Conservation (phyloP, 2,113 vertebrate genomes). For the Alouatta palliata region DNA sequence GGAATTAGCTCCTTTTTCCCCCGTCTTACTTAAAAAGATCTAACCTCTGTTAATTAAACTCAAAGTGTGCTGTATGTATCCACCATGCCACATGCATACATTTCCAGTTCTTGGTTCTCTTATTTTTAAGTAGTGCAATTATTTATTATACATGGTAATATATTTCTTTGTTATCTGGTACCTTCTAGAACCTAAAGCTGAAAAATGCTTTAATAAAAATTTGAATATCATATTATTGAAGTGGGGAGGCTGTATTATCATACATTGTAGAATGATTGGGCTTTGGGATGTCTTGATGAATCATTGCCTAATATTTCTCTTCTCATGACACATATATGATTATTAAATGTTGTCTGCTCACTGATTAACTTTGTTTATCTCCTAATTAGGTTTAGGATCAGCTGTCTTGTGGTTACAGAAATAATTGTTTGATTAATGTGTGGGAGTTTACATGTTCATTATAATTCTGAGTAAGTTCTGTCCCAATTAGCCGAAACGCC, state of each 20-base stretch:
- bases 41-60: slow-evolving; percentile 61
- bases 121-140: slow-evolving; percentile 76
- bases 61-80: neutral
- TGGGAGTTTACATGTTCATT: slow-evolving; percentile 84
- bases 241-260: neutral
- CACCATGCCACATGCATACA: neutral
- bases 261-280: slow-evolving; percentile 33
- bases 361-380: slow-evolving; percentile 88
- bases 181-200: slow-evolving; percentile 73
- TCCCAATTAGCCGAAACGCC: slow-evolving; percentile 76
- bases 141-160: slow-evolving; percentile 68
- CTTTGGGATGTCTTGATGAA: slow-evolving; percentile 75
- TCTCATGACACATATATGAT: slow-evolving; percentile 68
- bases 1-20: slow-evolving; percentile 1
- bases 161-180: slow-evolving; percentile 62
- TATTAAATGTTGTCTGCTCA: slow-evolving; percentile 77
- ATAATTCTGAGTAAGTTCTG: slow-evolving; percentile 71
- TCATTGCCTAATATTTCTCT: slow-evolving; percentile 69
- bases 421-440: slow-evolving; percentile 85
- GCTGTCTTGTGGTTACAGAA: slow-evolving; percentile 78
- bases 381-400: slow-evolving; percentile 82
- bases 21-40: slow-evolving; percentile 13
- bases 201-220: slow-evolving; percentile 77
- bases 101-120: neutral
- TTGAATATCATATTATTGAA: slow-evolving; percentile 61